Percentiles rank a stretch among this genome's conserved stretches.
phyloP scores from a whole-genome alignment of 2,888 invertebrate species.

The Sminthurides aquaticus region DNA sequence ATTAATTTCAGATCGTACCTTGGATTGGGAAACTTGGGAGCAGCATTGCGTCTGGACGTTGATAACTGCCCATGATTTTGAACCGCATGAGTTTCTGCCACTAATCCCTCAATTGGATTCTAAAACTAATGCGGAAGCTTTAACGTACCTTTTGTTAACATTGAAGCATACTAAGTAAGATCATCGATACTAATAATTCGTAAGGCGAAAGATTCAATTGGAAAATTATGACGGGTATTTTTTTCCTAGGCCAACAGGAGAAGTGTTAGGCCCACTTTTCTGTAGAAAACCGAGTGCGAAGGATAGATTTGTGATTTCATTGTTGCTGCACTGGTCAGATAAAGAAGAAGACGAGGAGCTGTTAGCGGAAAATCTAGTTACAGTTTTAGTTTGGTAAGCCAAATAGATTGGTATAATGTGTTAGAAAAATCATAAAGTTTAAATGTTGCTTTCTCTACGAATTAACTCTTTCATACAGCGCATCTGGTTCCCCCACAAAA shows the following conservation, averaged over 20 bases:
- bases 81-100: slow-evolving; percentile 79
- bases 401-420: background rate
- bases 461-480: slow-evolving; percentile 60
- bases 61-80: slow-evolving; percentile 85
- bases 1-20: slow-evolving; percentile 54
- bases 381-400: slow-evolving; percentile 45
- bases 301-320: slow-evolving; percentile 83
- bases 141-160: slow-evolving; percentile 80
- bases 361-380: slow-evolving; percentile 50
- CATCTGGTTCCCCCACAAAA: slow-evolving; percentile 76
- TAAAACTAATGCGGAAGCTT: slow-evolving; percentile 82
- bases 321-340: slow-evolving; percentile 88
- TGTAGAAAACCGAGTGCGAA: slow-evolving; percentile 63
- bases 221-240: too few species aligned
- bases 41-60: slow-evolving; percentile 97
- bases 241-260: slow-evolving; percentile 63
- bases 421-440: background rate
- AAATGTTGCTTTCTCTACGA: background rate
- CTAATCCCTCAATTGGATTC: slow-evolving; percentile 71
- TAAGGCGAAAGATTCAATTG: too few species aligned
- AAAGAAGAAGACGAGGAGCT: slow-evolving; percentile 74
- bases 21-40: slow-evolving; percentile 94
- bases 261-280: slow-evolving; percentile 74
- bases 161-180: slow-evolving; percentile 77
- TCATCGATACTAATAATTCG: background rate